Percentiles rank a stretch among this genome's conserved stretches.
These are phyloP conservation scores for Romanogobio albipinnatus DNA, from an alignment of 2,113 vertebrate genomes.

Conservation along the genomic window DNA sequence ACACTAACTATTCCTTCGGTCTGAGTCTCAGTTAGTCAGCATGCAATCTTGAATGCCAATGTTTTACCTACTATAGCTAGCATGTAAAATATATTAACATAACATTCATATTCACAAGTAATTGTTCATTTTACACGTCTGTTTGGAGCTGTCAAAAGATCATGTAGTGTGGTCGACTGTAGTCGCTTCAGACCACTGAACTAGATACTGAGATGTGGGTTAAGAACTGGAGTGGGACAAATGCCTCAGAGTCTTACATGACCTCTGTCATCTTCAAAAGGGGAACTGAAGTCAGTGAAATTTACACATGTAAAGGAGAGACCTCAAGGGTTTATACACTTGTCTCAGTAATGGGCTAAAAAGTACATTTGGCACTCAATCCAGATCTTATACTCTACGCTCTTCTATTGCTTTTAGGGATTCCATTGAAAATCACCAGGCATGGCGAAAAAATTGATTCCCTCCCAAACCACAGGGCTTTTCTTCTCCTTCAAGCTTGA, in stretches of 20 bases:
- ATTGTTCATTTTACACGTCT: neutral
- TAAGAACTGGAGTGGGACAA: conserved; percentile 11
- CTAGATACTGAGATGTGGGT: conserved; percentile 37
- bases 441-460: conserved; percentile 49
- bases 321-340: conserved; percentile 38
- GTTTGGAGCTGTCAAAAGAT: neutral
- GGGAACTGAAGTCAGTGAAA: conserved; percentile 30
- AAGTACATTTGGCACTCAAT: conserved; percentile 31
- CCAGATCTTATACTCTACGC: conserved; percentile 4
- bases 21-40: neutral
- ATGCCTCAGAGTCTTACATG: conserved; percentile 22
- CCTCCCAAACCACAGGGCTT: conserved; percentile 5
- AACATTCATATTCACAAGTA: neutral
- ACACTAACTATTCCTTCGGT: neutral
- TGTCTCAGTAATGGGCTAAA: conserved; percentile 34
- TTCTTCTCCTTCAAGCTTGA: conserved; percentile 20
- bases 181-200: conserved; percentile 20
- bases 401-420: conserved; percentile 44
- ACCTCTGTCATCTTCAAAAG: conserved; percentile 41
- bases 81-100: neutral
- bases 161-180: neutral
- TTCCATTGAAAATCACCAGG: conserved; percentile 44
- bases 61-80: neutral
- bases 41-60: neutral
- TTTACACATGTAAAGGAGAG: conserved; percentile 42